These are phyloP conservation scores for Anguilla marmorata DNA, from an alignment of 2,797 vertebrate species.

Conservation along the genomic window DNA sequence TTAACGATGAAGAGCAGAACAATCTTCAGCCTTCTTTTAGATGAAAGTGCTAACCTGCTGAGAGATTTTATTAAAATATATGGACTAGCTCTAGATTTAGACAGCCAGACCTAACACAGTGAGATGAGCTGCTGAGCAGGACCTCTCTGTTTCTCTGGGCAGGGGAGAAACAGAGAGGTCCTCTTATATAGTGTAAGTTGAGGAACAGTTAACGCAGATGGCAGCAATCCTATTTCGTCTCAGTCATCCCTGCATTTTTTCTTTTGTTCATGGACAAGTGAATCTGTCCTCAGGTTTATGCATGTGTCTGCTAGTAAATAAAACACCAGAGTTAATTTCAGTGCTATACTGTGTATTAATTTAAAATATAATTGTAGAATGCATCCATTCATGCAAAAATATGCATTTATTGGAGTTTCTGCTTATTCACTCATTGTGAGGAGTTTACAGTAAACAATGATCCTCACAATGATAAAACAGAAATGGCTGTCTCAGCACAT, in stretches of 20 bases:
- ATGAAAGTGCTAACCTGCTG: neutral
- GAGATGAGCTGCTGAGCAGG: neutral
- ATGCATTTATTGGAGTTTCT: no score
- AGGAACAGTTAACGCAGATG: neutral
- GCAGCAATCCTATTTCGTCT: neutral
- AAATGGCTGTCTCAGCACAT: no score
- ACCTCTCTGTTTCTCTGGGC: neutral
- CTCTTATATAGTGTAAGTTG: neutral
- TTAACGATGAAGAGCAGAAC: neutral
- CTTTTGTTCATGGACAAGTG: neutral
- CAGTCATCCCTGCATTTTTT: neutral
- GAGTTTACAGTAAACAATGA: no score
- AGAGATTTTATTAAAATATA: neutral
- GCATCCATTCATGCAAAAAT: no score
- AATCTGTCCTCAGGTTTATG: neutral
- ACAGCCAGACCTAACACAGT: neutral
- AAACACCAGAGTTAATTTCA: neutral
- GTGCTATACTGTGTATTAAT: neutral
- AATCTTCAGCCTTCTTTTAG: neutral
- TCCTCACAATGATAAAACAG: no score
- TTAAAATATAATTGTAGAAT: no score
- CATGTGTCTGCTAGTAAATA: neutral
- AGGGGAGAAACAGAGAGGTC: neutral
- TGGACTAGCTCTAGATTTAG: neutral
- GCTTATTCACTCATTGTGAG: no score